Base-by-base conservation (phyloP, 2,888 invertebrate genomes). In the Cecidostiba fungosa region DNA sequence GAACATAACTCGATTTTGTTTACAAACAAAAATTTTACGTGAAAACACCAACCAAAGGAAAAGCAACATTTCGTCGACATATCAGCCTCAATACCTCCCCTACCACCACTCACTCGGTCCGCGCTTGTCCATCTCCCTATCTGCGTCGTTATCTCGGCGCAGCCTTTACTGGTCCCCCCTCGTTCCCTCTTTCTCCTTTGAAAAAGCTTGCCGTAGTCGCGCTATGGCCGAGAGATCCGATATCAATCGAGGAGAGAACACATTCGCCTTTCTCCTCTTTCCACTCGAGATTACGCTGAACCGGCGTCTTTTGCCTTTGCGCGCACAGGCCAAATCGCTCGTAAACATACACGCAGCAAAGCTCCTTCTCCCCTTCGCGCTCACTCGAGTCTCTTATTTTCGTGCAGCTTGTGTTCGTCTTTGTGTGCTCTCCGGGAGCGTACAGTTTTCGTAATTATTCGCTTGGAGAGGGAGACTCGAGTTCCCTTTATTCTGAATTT, bases 271-370 rank as follows among this genome's bases (percentile, higher is more conserved):
- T 76, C 79, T 73, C 39, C 66, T 66, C 14, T 26, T 6, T 59
- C n/a, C n/a, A 59, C 36, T 74, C 77, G 76, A 86, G 83, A 84
- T 86, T 84, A 81, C 86, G 79, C 82, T 79, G 85, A 85, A 78
- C 39, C 39, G 82, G 70, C 80, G 73, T 80, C 77, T 86, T 84
- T 73, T 10, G 43, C 72, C 72, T 47, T 66, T n/a, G n/a, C 62
- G 66, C 62, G 12, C 54, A n/a, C 8, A 59, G 23, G 62, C 78
- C 77, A 74, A 85, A 85, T 79, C 76, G 76, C 74, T 82, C 85
- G 82, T 85, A 85, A 85, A 82, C 79, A 72, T 62, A 78, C 19
- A 29, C 59, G 16, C 39, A 66, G 39, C 29, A 23, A 62, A 77
- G 69, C n/a, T 26, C 23, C 32, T 72, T 32, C 36, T 43, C 54